A percentile compares a stretch with the other conserved stretches of the same genome.
Conservation (phyloP, 2,888 invertebrate species). For the Chirona hameri region DNA sequence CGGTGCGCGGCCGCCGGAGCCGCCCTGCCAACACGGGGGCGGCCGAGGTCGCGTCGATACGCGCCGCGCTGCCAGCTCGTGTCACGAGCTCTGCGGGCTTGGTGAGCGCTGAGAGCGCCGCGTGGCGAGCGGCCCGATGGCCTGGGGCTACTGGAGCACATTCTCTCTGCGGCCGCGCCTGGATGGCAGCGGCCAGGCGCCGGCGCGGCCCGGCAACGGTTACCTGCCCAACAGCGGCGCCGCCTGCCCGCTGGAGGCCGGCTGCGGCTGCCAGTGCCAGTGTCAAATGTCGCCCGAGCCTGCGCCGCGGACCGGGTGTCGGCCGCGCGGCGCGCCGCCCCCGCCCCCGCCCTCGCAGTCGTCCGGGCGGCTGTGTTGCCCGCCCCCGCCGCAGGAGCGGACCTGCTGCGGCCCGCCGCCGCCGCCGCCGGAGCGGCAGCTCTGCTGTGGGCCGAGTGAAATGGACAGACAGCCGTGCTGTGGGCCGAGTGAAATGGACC, state of each 20-base stretch:
- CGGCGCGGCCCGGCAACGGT: constrained; percentile 4
- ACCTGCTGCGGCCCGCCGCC: neutral
- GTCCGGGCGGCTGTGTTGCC: neutral
- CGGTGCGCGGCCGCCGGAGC: neutral
- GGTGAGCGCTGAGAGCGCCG: neutral
- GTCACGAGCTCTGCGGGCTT: neutral
- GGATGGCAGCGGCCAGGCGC: neutral
- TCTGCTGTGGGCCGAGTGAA: too few relatives aligned
- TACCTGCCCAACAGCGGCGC: constrained; percentile 1
- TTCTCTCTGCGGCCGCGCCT: constrained; percentile 12
- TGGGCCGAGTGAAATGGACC: neutral
- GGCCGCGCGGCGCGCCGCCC: neutral
- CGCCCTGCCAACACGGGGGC: neutral
- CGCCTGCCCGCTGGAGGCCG: neutral
- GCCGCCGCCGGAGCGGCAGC: neutral
- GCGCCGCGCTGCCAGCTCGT: neutral
- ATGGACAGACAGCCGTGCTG: neutral
- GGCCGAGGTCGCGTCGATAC: neutral
- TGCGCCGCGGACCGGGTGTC: neutral
- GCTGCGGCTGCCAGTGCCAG: constrained; percentile 10
- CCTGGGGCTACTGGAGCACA: constrained; percentile 30
- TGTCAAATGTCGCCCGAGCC: constrained; percentile 2
- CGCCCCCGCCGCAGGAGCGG: neutral
- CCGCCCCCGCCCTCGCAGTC: neutral
- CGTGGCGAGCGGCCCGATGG: neutral